Evolutionary conservation across 2,888 invertebrate species (phyloP).

Genomic region (Tenodera sinensis): DNA sequence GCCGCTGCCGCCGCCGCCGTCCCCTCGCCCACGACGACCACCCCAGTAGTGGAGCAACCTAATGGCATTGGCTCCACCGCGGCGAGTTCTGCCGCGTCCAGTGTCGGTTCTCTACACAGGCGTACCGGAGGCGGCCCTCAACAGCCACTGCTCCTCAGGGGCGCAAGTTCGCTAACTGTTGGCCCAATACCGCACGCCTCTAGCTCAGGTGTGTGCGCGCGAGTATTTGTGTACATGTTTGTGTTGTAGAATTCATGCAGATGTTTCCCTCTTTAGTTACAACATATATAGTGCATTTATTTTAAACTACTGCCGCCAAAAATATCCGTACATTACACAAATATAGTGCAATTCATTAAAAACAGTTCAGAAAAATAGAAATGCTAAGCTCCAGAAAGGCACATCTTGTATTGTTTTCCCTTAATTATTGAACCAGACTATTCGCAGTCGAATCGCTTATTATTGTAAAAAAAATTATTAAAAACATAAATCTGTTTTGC

Average conservation of each 20-base stretch:
- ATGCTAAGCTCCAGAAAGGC: too few species aligned
- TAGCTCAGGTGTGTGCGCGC: conserved; percentile 62
- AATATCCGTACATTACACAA: too few species aligned
- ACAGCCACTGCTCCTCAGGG: conserved; percentile 25
- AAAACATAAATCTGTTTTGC: too few species aligned
- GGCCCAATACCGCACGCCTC: conserved; percentile 63
- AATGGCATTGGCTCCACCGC: conserved; percentile 31
- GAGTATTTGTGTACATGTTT: not conserved
- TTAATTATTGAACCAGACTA: too few species aligned
- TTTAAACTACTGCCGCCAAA: not conserved
- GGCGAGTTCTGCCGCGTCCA: conserved; percentile 26
- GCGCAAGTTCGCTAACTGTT: conserved; percentile 53
- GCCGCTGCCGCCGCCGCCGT: conserved; percentile 38
- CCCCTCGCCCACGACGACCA: not conserved
- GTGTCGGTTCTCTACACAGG: conserved; percentile 23
- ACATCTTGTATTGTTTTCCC: too few species aligned
- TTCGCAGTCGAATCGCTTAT: too few species aligned
- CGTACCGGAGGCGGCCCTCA: conserved; percentile 6
- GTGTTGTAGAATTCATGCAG: not conserved
- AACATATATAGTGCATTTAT: not conserved
- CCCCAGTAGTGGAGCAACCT: conserved; percentile 29
- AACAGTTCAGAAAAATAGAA: too few species aligned
- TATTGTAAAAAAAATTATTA: too few species aligned
- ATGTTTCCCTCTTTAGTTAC: not conserved
- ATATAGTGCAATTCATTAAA: too few species aligned